Conservation (phyloP, 2,888 invertebrate species). For the Cenopis cana region DNA sequence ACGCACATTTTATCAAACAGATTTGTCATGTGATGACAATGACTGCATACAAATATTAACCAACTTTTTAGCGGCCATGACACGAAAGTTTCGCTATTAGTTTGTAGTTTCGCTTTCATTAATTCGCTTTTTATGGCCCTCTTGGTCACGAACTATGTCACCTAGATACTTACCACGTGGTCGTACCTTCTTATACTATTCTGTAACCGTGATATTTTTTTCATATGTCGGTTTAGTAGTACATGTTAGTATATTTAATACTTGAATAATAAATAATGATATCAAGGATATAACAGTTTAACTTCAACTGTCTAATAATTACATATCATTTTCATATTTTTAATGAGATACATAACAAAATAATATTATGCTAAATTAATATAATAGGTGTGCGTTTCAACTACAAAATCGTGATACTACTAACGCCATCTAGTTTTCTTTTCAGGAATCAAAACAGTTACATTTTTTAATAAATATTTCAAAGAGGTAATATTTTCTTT, state of each 20-base stretch:
- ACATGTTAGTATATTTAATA: too few species aligned
- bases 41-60: neutral
- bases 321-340: too few species aligned
- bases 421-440: constrained; percentile 8
- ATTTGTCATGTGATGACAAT: neutral
- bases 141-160: constrained; percentile 20
- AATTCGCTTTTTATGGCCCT: neutral
- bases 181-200: neutral
- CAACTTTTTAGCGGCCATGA: constrained; percentile 2
- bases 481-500: too few species aligned
- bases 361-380: too few species aligned
- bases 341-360: too few species aligned
- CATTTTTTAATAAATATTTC: too few species aligned
- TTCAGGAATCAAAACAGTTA: neutral
- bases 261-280: too few species aligned
- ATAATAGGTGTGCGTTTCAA: too few species aligned
- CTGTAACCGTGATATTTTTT: neutral
- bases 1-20: neutral
- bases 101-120: constrained; percentile 7
- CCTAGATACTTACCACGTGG: constrained; percentile 1
- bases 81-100: constrained; percentile 30
- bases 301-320: neutral
- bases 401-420: neutral
- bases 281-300: neutral
- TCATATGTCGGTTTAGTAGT: too few species aligned